These are phyloP conservation scores for Sebastes cheni DNA, from an alignment of 2,797 vertebrate species.

Conservation along the genomic window DNA sequence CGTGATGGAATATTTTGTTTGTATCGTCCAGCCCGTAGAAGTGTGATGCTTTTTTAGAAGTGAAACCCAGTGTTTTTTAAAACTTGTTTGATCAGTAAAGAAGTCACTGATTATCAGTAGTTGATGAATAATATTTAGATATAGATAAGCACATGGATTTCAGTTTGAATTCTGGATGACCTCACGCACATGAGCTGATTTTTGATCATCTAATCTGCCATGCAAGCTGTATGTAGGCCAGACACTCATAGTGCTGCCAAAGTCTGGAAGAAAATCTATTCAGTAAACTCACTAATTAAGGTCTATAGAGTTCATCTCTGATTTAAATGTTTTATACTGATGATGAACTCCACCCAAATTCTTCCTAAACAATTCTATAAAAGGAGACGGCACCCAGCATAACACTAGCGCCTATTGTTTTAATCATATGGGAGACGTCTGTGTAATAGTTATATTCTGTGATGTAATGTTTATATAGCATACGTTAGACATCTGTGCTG, in stretches of 20 bases:
- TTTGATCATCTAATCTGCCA: neutral
- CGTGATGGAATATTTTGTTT: too few relatives aligned
- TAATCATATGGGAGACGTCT: slow-evolving; percentile 1
- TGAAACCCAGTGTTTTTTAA: neutral
- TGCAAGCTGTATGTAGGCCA: neutral
- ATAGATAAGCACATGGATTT: neutral
- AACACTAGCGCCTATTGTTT: neutral
- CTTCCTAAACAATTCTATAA: neutral
- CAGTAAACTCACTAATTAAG: neutral
- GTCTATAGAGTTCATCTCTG: neutral
- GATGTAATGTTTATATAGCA: slow-evolving; percentile 10
- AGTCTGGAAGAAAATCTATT: neutral
- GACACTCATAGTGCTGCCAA: neutral
- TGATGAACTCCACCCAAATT: neutral
- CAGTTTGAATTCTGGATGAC: neutral
- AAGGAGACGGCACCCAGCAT: neutral
- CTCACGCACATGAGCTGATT: neutral
- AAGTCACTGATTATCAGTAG: neutral
- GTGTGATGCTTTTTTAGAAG: neutral
- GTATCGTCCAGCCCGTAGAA: neutral
- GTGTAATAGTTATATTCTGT: neutral
- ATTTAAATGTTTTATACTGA: neutral
- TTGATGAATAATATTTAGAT: neutral
- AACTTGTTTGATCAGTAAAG: neutral
- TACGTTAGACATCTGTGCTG: slow-evolving; percentile 4